Evolutionary conservation across 2,797 vertebrate species (phyloP).

Genomic region (Pampus argenteus): DNA sequence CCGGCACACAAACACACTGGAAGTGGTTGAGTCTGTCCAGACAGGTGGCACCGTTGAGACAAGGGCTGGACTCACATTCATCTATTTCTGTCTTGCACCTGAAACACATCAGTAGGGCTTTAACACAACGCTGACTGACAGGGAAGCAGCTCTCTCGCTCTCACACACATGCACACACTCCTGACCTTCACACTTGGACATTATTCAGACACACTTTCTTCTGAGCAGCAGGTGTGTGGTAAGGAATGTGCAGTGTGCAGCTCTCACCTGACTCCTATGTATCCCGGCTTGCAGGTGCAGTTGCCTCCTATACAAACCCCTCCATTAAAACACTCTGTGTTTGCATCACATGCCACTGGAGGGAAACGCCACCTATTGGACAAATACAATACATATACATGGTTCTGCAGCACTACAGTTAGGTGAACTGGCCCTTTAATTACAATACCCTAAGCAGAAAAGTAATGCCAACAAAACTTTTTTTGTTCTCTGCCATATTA

Average conservation of each 20-base stretch:
- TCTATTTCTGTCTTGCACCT: conserved; percentile 91
- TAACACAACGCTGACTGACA: conserved; percentile 60
- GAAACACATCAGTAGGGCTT: conserved; percentile 68
- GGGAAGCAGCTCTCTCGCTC: conserved; percentile 14
- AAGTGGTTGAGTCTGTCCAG: conserved; percentile 85
- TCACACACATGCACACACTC: conserved; percentile 5
- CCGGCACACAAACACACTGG: conserved; percentile 88
- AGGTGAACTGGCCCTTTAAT: no score
- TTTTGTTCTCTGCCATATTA: no score
- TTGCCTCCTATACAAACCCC: conserved; percentile 88
- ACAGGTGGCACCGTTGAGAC: conserved; percentile 93
- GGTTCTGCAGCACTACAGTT: background rate
- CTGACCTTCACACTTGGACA: conserved; percentile 23
- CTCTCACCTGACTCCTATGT: conserved; percentile 87
- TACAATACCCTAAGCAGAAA: no score
- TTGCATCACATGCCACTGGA: conserved; percentile 86
- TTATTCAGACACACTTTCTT: conserved; percentile 25
- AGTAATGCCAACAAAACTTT: no score
- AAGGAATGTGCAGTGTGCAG: conserved; percentile 6
- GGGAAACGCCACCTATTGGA: conserved; percentile 87
- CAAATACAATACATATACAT: conserved; percentile 16
- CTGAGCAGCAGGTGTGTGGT: conserved; percentile 6
- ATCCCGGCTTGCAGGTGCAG: conserved; percentile 92
- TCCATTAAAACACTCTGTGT: conserved; percentile 86
- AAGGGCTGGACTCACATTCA: conserved; percentile 91